Percentiles rank a stretch among this genome's conserved stretches.
Evolutionary conservation across 2,888 invertebrate genomes (phyloP).

Genomic region (Mayetiola destructor): DNA sequence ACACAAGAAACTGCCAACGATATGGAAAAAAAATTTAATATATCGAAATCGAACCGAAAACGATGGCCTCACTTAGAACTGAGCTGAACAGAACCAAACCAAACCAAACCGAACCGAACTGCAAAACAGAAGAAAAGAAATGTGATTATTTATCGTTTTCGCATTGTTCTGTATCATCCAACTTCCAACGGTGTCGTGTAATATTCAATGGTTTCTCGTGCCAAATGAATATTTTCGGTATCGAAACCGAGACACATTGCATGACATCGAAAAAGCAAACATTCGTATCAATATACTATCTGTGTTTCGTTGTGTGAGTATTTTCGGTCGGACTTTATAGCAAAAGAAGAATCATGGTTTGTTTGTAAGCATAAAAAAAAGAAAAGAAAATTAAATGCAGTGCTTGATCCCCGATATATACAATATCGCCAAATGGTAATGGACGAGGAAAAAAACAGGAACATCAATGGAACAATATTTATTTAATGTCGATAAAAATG

Average conservation of each 20-base stretch:
- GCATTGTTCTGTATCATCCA: slow-evolving; percentile 8
- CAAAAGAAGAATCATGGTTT: too few relatives aligned
- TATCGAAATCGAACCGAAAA: too few relatives aligned
- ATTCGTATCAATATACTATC: slow-evolving; percentile 6
- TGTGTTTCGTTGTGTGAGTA: too few relatives aligned
- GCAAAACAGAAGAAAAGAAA: not conserved
- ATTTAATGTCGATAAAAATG: slow-evolving; percentile 5
- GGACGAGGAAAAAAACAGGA: not conserved
- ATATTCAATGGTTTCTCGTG: slow-evolving; percentile 12
- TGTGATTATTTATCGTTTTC: slow-evolving; percentile 11
- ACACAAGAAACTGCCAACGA: not conserved
- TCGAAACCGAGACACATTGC: slow-evolving; percentile 12
- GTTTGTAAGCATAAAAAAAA: too few relatives aligned
- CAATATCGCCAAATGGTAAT: slow-evolving; percentile 1
- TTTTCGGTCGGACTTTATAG: too few relatives aligned
- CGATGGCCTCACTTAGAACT: not conserved
- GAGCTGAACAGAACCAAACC: not conserved
- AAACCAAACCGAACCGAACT: not conserved
- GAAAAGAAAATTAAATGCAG: too few relatives aligned
- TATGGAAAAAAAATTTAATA: not conserved
- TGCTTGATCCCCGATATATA: not conserved
- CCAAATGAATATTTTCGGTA: slow-evolving; percentile 4
- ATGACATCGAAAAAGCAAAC: slow-evolving; percentile 5
- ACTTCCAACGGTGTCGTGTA: too few relatives aligned
- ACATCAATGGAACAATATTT: slow-evolving; percentile 1